Evolutionary conservation across 2,888 invertebrate species (phyloP).

Genomic region (Melangyna quadrimaculata): DNA sequence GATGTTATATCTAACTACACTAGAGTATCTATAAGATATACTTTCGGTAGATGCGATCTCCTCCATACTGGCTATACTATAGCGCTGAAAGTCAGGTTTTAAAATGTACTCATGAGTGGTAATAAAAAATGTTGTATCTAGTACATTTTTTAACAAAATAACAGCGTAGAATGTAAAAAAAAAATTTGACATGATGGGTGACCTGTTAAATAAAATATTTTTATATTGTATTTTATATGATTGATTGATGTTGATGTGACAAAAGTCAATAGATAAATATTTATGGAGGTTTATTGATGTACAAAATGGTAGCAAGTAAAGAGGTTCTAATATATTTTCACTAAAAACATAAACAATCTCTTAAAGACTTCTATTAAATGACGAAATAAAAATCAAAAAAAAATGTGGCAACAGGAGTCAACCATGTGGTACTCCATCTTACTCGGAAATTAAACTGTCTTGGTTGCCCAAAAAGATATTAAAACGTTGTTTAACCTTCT

Average conservation of each 20-base stretch:
- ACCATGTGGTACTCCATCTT: not conserved
- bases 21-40: not conserved
- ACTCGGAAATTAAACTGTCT: not conserved
- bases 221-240: not conserved
- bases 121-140: constrained; percentile 48
- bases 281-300: not conserved
- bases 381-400: not conserved
- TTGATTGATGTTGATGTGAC: constrained; percentile 38
- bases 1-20: constrained; percentile 24
- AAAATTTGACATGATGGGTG: constrained; percentile 48
- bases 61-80: not conserved
- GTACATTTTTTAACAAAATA: constrained; percentile 14
- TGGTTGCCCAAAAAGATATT: too few relatives aligned
- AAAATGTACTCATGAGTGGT: not conserved
- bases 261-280: constrained; percentile 6
- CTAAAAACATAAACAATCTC: not conserved
- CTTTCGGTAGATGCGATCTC: not conserved
- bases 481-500: too few relatives aligned
- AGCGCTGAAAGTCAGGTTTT: not conserved
- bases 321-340: not conserved
- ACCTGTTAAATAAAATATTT: constrained; percentile 58
- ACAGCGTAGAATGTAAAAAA: not conserved
- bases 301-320: too few relatives aligned
- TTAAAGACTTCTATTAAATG: not conserved
- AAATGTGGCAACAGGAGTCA: not conserved